Base-by-base conservation (phyloP, 2,888 invertebrate species). In the Drosophila merina region DNA sequence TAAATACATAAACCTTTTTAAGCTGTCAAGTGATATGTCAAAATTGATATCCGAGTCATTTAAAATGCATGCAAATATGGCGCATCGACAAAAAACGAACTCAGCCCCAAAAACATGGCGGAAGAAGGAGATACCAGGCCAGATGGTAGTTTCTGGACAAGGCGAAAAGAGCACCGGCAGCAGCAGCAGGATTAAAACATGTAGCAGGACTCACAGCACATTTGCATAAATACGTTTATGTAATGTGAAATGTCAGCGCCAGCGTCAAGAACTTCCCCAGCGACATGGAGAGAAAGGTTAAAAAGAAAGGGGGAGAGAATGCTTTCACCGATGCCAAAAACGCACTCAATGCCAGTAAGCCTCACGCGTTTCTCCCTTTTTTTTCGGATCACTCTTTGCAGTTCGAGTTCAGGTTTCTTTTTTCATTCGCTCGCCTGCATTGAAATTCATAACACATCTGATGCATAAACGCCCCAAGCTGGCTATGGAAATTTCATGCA, bases 1-100 rank as follows among this genome's bases (percentile, higher is more conserved):
- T 85, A 88, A 85, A 88, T 88, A 86, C 84, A 85, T 86, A 88
- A 85, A 85, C 88, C 88, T 86, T 86, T 85, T 88, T 88, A 88
- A 88, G 84, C 84, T 88, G 84, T 86, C 84, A 88, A 88, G 88
- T 85, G 84, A 85, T 85, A 85, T 84, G 88, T 86, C 84, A 88
- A 88, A 85, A 85, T 85, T 85, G 88, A 85, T 85, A 85, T 88
- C 88, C 87, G 82, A 85, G 85, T 86, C 87, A 85, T 88, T 85
- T 88, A 77, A 85, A 85, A 85, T 88, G 88, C 84, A 88, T 85
- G 88, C 84, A 85, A 85, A 85, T 86, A 75, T 80, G 70, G 74
- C 82, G 78, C 81, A 74, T 75, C 76, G 69, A 62, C 83, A 60
- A 59, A 77, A 67, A 54, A 59, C 31, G 33, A 58, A 14, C 56